Evolutionary conservation across 2,797 vertebrate species (phyloP).

Genomic region (Xerus rutilus): DNA sequence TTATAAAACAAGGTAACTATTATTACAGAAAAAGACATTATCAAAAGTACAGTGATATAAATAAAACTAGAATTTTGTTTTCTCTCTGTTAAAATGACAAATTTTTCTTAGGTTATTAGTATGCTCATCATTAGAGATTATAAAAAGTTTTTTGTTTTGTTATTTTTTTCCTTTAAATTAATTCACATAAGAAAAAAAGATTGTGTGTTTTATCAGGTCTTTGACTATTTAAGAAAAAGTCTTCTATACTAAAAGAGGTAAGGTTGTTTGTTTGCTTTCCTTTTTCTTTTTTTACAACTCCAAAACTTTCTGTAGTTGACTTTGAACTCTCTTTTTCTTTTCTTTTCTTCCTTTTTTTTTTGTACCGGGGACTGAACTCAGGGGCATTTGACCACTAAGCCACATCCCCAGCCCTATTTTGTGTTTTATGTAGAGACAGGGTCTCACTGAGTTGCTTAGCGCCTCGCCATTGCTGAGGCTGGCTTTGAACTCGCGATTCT

Average conservation of each 20-base stretch:
- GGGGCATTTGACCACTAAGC: too few species aligned
- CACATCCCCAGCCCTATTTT: too few species aligned
- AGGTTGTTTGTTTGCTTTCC: background rate
- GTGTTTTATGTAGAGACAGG: too few species aligned
- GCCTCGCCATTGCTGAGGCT: too few species aligned
- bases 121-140: background rate
- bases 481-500: too few species aligned
- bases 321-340: background rate
- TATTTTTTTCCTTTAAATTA: background rate
- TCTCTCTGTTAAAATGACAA: background rate
- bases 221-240: background rate
- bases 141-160: background rate
- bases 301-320: background rate
- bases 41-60: background rate
- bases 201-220: background rate
- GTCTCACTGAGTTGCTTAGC: too few species aligned
- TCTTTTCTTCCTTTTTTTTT: too few species aligned
- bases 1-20: background rate
- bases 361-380: too few species aligned
- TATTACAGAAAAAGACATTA: background rate
- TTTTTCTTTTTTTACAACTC: background rate
- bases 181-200: background rate
- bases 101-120: background rate
- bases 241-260: background rate
- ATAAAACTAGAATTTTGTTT: background rate